Base-by-base conservation (phyloP, 2,113 vertebrate species). In the Stercorarius parasiticus region DNA sequence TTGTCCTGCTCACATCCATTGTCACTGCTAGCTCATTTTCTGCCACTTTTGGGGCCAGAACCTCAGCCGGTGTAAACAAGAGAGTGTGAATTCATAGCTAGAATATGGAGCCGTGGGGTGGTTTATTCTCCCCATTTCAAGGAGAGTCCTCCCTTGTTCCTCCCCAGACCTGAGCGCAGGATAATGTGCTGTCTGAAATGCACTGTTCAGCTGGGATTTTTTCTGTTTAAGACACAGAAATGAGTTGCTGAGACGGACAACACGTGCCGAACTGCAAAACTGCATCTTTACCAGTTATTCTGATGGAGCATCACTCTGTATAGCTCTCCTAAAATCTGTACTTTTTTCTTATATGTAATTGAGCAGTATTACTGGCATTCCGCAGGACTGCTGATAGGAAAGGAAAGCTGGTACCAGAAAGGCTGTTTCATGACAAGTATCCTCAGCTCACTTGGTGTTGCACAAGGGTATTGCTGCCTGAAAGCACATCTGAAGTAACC, bases 391-490 rank as follows among this genome's bases (percentile, higher is more conserved):
- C 93, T 83, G 82, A 3, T 38, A 43, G 74, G 69, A 45, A 42
- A 55, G 89, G 78, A 64, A 65, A 79, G 36, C 78, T 58, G 23
- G 25, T 66, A 56, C 79, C 69, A 53, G 0, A 12, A 58, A 73
- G n/a, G 72, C 62, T 82, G 76, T 49, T 86, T 81, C 61, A 70
- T 53, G 77, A 56, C 74, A 81, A 42, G 74, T 92, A 58, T 96
- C 88, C 91, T 92, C 80, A 85, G 77, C 82, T 96, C 80, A 73
- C 55, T 89, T 52, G 61, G 59, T 73, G 43, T 94, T 94, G 78
- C 90, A 91, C 95, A 88, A 80, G 93, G 81, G 47, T 36, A 22
- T 81, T 95, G 64, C 90, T 92, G 91, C 81, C 82, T 94, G 81
- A 86, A 89, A 93, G 83, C 95, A 64, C 43, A 7, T 88, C 84